Percentiles rank a stretch among this genome's conserved stretches.
Evolutionary conservation across 2,888 invertebrate species (phyloP).

Genomic region (Noctua pronuba): DNA sequence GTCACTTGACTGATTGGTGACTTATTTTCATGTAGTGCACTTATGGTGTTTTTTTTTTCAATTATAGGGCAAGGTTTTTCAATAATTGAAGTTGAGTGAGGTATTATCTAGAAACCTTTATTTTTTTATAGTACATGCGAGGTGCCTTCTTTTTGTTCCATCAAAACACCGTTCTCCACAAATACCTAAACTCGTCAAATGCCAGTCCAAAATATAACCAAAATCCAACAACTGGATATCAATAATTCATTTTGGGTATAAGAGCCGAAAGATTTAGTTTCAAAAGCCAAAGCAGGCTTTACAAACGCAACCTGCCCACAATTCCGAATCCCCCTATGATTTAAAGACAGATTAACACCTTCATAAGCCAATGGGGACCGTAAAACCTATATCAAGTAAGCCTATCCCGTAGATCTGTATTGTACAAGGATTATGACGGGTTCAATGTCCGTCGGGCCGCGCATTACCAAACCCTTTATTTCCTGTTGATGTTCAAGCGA

Average conservation of each 20-base stretch:
- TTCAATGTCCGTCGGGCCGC: slow-evolving; percentile 57
- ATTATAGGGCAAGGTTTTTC: no score
- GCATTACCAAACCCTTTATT: slow-evolving; percentile 62
- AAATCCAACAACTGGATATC: background rate
- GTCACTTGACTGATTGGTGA: no score
- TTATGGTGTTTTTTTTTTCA: no score
- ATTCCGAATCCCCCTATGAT: slow-evolving; percentile 51
- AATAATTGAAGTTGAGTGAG: no score
- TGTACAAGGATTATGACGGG: slow-evolving; percentile 61
- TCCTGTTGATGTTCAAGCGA: slow-evolving; percentile 46
- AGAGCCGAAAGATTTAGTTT: slow-evolving; percentile 18
- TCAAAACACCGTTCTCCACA: background rate
- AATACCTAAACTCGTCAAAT: background rate
- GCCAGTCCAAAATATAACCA: background rate
- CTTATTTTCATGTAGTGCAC: no score
- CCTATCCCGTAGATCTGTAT: slow-evolving; percentile 50
- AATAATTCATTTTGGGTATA: background rate
- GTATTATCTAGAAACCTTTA: no score
- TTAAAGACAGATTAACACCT: slow-evolving; percentile 59
- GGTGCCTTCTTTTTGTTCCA: background rate
- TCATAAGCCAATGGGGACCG: slow-evolving; percentile 49
- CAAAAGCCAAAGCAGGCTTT: slow-evolving; percentile 3
- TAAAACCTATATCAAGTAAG: slow-evolving; percentile 56
- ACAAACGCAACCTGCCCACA: slow-evolving; percentile 23
- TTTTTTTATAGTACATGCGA: background rate